Evolutionary conservation across 2,888 invertebrate species (phyloP), one percentile per base, ranked within the genome.

Genomic region (Diabrotica balteata): DNA sequence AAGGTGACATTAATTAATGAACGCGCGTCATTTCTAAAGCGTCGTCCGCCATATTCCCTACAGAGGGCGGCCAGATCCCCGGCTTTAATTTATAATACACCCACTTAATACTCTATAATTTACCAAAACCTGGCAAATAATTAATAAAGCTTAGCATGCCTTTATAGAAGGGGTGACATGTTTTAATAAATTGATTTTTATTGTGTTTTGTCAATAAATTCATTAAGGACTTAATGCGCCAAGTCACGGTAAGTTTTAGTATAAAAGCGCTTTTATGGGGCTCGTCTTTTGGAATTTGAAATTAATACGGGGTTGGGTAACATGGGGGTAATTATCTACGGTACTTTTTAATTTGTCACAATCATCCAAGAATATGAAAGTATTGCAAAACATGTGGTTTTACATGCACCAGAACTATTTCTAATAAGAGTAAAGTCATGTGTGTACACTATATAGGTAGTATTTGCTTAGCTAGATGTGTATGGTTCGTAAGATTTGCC

Each of bases 1-100:
- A 77, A 79, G 79, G 79, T 78, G 80, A 80, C 79, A 78, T 77
- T 77, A 78, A 80, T 79, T 80, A 79, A 80, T 80, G 80, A 78
- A 79, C 74, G 43, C 10, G 54, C 70, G 74, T 72, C 66, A 74
- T 72, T 70, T 63, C 63, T 70, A 71, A 73, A 72, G 70, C 71
- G 70, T 63, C 55, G 55, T 43, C 66, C 68, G 65, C 69, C 65
- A 70, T 66, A 66, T 69, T 71, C 70, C 71, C 70, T 64, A 69
- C 68, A 71, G 59, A 72, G 73, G 72, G 71, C 68, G 64, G 63
- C 72, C 69, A 69, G 68, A 67, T 67, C 67, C 69, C 67, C 62
- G 52, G 67, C 72, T 68, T 70, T 72, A 74, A 74, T 74, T 74
- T 74, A 74, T 74, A 74, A 72, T 73, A 73, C 72, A 71, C 70